These are phyloP conservation scores for Conus canariensis DNA, from an alignment of 2,888 invertebrate species.

Conservation along the genomic window DNA sequence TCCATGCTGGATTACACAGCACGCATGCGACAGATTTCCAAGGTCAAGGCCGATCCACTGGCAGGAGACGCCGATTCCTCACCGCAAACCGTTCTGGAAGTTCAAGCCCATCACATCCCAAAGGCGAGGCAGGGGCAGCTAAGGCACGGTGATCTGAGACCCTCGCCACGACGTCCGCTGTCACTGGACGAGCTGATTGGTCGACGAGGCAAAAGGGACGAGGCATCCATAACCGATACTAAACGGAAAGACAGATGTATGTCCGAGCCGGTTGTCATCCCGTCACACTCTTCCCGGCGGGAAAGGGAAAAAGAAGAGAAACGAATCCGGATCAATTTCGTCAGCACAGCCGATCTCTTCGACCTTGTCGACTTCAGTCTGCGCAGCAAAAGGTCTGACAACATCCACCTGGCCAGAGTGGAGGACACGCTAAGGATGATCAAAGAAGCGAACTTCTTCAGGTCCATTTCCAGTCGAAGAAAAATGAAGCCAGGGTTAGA, in stretches of 20 bases:
- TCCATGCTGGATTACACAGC: slow-evolving; percentile 48
- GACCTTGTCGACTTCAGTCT: slow-evolving; percentile 67
- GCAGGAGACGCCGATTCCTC: neutral
- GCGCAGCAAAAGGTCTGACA: slow-evolving; percentile 55
- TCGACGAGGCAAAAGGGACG: slow-evolving; percentile 19
- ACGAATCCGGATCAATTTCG: slow-evolving; percentile 62
- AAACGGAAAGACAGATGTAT: neutral
- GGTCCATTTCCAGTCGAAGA: neutral
- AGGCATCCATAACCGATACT: neutral
- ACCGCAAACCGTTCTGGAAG: slow-evolving; percentile 1
- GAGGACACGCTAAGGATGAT: slow-evolving; percentile 37
- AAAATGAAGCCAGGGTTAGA: neutral
- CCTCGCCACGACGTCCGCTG: slow-evolving; percentile 54
- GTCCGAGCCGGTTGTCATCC: neutral
- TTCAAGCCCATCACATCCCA: slow-evolving; percentile 36
- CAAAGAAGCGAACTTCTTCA: slow-evolving; percentile 12
- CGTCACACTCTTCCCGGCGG: neutral
- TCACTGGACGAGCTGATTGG: slow-evolving; percentile 64
- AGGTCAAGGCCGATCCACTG: neutral
- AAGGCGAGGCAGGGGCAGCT: neutral
- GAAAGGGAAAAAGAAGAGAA: slow-evolving; percentile 18
- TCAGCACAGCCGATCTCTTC: slow-evolving; percentile 65
- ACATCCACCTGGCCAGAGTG: slow-evolving; percentile 39
- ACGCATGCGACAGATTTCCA: slow-evolving; percentile 43
- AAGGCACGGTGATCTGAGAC: neutral